phyloP scores from a whole-genome alignment of 2,797 vertebrate species.

The Philypnodon macrostomus region DNA sequence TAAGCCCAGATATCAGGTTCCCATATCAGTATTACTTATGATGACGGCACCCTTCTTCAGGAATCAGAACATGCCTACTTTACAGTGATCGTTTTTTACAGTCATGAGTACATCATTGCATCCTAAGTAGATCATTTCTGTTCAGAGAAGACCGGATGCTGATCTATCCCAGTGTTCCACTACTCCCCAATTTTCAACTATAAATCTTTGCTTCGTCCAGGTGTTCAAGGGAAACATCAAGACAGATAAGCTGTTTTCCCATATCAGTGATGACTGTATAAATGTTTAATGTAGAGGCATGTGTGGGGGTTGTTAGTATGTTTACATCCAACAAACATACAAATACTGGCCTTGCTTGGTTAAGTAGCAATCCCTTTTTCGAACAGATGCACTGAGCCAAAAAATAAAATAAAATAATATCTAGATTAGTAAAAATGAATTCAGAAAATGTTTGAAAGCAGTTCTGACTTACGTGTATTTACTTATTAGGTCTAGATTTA shows the following conservation, averaged over 20 bases:
- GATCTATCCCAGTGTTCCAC: constrained; percentile 5
- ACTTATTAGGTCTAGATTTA: too few species aligned
- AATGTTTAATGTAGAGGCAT: constrained; percentile 54
- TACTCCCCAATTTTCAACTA: constrained; percentile 4
- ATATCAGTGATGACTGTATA: constrained; percentile 39
- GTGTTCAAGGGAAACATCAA: constrained; percentile 35
- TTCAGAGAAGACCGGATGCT: not conserved
- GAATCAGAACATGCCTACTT: too few species aligned
- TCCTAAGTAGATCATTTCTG: not conserved
- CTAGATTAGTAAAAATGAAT: too few species aligned
- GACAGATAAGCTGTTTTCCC: constrained; percentile 46
- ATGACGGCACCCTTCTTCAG: too few species aligned
- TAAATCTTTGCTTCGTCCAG: constrained; percentile 30
- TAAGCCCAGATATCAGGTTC: too few species aligned
- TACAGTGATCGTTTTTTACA: too few species aligned
- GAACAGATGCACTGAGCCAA: too few species aligned
- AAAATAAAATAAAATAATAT: too few species aligned
- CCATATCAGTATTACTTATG: too few species aligned
- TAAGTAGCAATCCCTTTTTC: not conserved
- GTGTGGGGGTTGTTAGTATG: constrained; percentile 44
- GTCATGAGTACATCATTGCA: too few species aligned
- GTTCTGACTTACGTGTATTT: too few species aligned
- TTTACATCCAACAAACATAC: constrained; percentile 1
- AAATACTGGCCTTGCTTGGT: not conserved
- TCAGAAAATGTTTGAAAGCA: too few species aligned